Evolutionary conservation across 1,140 invertebrate species (phyloP).

Genomic region (Hyphantria cunea): DNA sequence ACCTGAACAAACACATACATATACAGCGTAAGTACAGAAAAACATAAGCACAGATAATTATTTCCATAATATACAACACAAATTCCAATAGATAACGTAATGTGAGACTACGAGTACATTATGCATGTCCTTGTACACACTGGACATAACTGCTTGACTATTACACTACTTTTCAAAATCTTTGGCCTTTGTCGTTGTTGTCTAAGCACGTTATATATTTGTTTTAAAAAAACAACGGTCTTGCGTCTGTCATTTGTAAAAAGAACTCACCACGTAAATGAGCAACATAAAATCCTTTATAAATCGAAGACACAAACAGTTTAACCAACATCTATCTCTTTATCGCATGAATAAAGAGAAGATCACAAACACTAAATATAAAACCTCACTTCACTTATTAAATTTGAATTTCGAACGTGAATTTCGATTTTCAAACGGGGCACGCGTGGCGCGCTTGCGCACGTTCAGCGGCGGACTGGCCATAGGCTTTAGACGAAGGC

Average conservation of each 20-base stretch:
- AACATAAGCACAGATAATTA: not conserved
- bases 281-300: conserved; percentile 26
- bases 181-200: not conserved
- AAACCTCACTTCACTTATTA: conserved; percentile 46
- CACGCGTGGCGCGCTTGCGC: conserved; percentile 54
- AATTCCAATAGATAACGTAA: not conserved
- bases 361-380: conserved; percentile 42
- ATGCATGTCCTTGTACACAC: not conserved
- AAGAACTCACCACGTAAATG: conserved; percentile 43
- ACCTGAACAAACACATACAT: conserved; percentile 15
- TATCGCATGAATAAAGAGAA: conserved; percentile 54
- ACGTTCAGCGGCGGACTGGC: conserved; percentile 49
- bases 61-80: not conserved
- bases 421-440: not conserved
- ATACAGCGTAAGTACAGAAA: not conserved
- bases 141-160: not conserved
- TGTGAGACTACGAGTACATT: not conserved
- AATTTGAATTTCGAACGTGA: conserved; percentile 29
- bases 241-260: conserved; percentile 12
- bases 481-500: conserved; percentile 48
- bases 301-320: conserved; percentile 34
- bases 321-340: conserved; percentile 37
- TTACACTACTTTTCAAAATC: not conserved
- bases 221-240: conserved; percentile 33
- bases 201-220: not conserved